Percentiles rank a stretch among this genome's conserved stretches.
Conservation (phyloP, 2,888 invertebrate genomes). For the Tiliacea citrago region DNA sequence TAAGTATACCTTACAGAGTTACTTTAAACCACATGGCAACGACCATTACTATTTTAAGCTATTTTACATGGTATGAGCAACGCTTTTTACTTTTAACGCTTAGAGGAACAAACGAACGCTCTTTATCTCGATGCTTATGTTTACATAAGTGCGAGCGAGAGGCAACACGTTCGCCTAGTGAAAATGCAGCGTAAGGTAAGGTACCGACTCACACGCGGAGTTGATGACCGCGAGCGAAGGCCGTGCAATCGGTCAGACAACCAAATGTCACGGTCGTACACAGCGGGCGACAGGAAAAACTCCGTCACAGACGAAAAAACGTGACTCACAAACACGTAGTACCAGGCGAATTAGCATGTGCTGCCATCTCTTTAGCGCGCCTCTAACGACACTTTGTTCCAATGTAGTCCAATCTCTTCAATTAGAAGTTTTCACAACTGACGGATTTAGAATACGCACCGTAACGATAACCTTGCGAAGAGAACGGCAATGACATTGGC, state of each 20-base stretch:
- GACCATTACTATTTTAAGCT: slow-evolving; percentile 67
- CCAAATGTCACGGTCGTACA: slow-evolving; percentile 89
- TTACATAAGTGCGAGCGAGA: slow-evolving; percentile 73
- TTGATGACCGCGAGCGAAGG: slow-evolving; percentile 90
- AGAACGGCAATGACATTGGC: slow-evolving; percentile 88
- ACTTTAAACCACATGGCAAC: slow-evolving; percentile 67
- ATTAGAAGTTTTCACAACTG: slow-evolving; percentile 72
- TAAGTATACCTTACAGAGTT: slow-evolving; percentile 66
- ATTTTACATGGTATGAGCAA: slow-evolving; percentile 69
- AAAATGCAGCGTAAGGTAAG: slow-evolving; percentile 80
- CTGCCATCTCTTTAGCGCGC: slow-evolving; percentile 68
- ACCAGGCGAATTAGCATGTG: slow-evolving; percentile 66
- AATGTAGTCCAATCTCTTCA: slow-evolving; percentile 30
- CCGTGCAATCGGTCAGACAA: slow-evolving; percentile 89
- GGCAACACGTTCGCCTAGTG: slow-evolving; percentile 71
- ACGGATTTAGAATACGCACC: slow-evolving; percentile 68
- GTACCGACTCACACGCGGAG: slow-evolving; percentile 83
- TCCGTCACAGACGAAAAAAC: slow-evolving; percentile 87
- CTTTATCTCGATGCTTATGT: slow-evolving; percentile 70
- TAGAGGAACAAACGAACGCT: slow-evolving; percentile 69
- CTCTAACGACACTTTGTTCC: slow-evolving; percentile 40
- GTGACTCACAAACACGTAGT: slow-evolving; percentile 78
- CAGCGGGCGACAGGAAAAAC: slow-evolving; percentile 83
- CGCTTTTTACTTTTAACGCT: slow-evolving; percentile 68
- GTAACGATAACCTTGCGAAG: slow-evolving; percentile 80